Percentiles rank a stretch among this genome's conserved stretches.
Evolutionary conservation across 2,113 vertebrate species (phyloP).

Genomic region (Megaceryle maxima): DNA sequence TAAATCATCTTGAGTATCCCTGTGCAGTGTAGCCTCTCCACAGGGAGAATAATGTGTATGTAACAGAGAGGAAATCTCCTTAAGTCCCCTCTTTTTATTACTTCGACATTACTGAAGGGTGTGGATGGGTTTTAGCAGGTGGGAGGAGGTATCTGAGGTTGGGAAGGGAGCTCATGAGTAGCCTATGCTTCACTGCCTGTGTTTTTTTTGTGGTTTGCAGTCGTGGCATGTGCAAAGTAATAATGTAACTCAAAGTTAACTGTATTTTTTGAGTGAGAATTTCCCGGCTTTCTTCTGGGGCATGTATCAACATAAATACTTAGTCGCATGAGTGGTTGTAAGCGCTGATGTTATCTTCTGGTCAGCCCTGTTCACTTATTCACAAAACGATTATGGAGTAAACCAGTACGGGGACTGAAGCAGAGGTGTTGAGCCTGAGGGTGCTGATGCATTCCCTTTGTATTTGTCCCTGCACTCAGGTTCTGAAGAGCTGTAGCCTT

Average conservation of each 20-base stretch:
- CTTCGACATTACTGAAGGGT: neutral
- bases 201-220: neutral
- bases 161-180: neutral
- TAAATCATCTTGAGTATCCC: neutral
- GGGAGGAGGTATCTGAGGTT: neutral
- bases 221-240: neutral
- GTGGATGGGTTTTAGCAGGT: neutral
- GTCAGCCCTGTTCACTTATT: neutral
- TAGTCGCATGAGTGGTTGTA: neutral
- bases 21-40: neutral
- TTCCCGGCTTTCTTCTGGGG: neutral
- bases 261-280: slow-evolving; percentile 15
- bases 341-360: neutral
- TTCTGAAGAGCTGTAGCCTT: neutral
- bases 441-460: neutral
- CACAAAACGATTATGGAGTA: neutral
- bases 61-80: neutral
- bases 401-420: neutral
- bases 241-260: neutral
- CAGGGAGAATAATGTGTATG: neutral
- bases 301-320: neutral
- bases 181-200: neutral
- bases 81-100: neutral
- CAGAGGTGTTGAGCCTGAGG: neutral
- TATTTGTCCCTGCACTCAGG: neutral